Percentiles rank a stretch among this genome's conserved stretches.
Evolutionary conservation across 2,797 vertebrate genomes (phyloP).

Genomic region (Leptoclinus maculatus): DNA sequence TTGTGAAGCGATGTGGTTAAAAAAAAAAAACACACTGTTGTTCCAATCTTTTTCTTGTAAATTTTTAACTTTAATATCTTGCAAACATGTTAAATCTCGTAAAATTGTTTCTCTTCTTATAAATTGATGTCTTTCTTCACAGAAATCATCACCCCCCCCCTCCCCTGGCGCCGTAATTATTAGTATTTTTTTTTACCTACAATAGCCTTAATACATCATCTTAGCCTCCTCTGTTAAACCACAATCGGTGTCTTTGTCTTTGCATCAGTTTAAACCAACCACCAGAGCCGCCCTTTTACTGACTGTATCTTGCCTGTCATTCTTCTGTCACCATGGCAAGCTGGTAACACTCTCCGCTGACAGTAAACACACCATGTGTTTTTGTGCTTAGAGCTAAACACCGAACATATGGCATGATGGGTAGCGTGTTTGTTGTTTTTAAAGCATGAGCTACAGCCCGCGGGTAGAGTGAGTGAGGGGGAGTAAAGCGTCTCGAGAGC

Average conservation of each 20-base stretch:
- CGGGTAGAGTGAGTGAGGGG: conserved; percentile 3
- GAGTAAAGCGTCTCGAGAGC: conserved; percentile 20
- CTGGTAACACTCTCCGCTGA: not conserved
- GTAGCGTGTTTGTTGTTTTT: conserved; percentile 8
- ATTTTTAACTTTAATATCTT: no score
- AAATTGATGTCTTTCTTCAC: no score
- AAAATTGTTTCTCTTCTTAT: no score
- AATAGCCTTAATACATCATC: not conserved
- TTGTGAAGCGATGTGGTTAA: no score
- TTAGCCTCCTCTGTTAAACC: not conserved
- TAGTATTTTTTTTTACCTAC: no score
- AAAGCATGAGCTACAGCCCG: conserved; percentile 8
- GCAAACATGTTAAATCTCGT: no score
- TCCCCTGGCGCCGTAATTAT: no score
- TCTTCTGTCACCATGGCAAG: not conserved
- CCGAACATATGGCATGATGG: conserved; percentile 11
- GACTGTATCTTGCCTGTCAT: not conserved
- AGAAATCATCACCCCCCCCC: no score
- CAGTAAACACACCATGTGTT: conserved; percentile 5
- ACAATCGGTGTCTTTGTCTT: no score
- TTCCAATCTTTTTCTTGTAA: no score
- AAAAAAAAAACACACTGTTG: no score
- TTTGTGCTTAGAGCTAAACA: not conserved
- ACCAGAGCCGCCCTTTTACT: not conserved
- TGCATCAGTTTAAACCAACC: not conserved